phyloP scores from a whole-genome alignment of 2,113 vertebrate species.

The Alosa alosa region DNA sequence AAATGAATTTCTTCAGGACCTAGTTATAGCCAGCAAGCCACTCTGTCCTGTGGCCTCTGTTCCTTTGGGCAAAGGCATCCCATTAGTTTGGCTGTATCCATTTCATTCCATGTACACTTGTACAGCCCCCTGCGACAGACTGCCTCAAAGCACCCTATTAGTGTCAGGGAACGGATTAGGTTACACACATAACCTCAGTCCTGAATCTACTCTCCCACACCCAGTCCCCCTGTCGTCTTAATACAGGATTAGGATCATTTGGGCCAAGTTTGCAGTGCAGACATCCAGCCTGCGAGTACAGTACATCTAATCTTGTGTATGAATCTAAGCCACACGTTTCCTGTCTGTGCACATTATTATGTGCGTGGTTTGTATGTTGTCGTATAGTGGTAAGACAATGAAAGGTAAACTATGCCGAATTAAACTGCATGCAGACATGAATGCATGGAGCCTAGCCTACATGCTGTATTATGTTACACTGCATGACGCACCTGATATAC shows the following conservation, averaged over 20 bases:
- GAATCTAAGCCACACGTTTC: not conserved
- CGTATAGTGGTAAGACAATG: not conserved
- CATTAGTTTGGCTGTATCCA: slow-evolving; percentile 5
- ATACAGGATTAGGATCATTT: not conserved
- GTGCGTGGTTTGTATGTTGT: not conserved
- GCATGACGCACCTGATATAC: not conserved
- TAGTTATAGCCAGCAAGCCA: not conserved
- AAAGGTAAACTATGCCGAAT: not conserved
- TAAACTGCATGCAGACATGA: not conserved
- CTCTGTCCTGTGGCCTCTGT: not conserved
- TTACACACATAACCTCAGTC: not conserved
- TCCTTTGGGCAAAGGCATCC: not conserved
- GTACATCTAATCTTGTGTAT: not conserved
- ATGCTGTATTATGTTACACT: not conserved
- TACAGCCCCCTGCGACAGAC: not conserved
- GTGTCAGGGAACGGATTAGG: slow-evolving; percentile 2
- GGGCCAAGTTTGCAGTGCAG: not conserved
- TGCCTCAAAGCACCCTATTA: not conserved
- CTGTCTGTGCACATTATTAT: not conserved
- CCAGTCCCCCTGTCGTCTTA: not conserved
- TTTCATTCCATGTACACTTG: slow-evolving; percentile 4
- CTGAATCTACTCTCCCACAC: not conserved
- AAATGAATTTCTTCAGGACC: not conserved
- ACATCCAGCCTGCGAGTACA: not conserved
- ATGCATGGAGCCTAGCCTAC: not conserved